A percentile compares a stretch with the other conserved stretches of the same genome.
phyloP scores from a whole-genome alignment of 1,140 invertebrate species.

The Drosophila tsacasi region DNA sequence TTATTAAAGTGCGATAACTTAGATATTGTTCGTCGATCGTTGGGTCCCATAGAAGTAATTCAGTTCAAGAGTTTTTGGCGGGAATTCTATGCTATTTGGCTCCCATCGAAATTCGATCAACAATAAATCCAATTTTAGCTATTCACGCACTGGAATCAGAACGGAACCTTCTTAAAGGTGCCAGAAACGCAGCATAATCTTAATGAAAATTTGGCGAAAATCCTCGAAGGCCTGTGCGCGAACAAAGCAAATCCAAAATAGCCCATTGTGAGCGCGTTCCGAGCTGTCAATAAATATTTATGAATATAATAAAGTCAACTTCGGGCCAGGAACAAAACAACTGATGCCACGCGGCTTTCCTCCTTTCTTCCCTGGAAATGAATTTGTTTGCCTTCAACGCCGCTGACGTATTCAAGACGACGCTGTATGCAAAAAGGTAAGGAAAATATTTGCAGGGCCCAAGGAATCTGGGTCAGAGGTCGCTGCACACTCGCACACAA shows the following conservation, averaged over 20 bases:
- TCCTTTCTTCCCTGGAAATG: conserved; percentile 45
- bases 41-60: conserved; percentile 4
- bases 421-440: conserved; percentile 59
- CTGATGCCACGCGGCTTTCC: conserved; percentile 64
- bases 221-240: conserved; percentile 7
- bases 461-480: conserved; percentile 71
- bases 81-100: conserved; percentile 8
- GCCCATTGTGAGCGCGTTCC: conserved; percentile 26
- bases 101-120: conserved; percentile 8
- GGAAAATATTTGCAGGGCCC: conserved; percentile 66
- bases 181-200: conserved; percentile 34
- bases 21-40: neutral
- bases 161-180: conserved; percentile 16
- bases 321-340: conserved; percentile 24
- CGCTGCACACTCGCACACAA: conserved; percentile 37
- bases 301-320: conserved; percentile 75
- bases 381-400: conserved; percentile 65
- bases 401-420: conserved; percentile 32
- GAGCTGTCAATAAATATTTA: conserved; percentile 77
- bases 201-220: conserved; percentile 57
- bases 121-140: conserved; percentile 13
- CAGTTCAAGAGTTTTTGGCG: conserved; percentile 17
- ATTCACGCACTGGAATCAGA: neutral
- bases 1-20: conserved; percentile 55
- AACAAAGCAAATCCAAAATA: conserved; percentile 35